Percentiles rank a stretch among this genome's conserved stretches.
These are phyloP conservation scores for Meiosimyza platycephala DNA, from an alignment of 2,888 invertebrate genomes.

Conservation along the genomic window DNA sequence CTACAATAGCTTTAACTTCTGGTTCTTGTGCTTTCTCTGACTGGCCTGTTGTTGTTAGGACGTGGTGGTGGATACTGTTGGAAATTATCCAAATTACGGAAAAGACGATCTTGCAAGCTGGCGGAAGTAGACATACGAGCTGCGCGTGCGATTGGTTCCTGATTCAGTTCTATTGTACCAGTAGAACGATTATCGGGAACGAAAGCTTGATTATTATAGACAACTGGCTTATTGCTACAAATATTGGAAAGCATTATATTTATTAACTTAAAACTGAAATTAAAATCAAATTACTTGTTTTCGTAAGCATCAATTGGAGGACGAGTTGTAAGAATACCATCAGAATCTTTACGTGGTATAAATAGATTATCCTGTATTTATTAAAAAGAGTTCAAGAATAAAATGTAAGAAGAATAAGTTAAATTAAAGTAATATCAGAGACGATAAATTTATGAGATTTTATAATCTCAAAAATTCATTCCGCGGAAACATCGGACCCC, in stretches of 20 bases:
- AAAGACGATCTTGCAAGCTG: slow-evolving; percentile 57
- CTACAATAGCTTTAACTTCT: slow-evolving; percentile 38
- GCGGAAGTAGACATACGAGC: slow-evolving; percentile 61
- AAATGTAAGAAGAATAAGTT: slow-evolving; percentile 4
- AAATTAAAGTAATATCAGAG: not conserved
- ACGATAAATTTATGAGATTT: too few relatives aligned
- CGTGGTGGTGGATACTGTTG: slow-evolving; percentile 58
- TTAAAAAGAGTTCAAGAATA: not conserved
- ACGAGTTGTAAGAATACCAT: slow-evolving; percentile 55
- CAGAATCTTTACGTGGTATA: slow-evolving; percentile 56
- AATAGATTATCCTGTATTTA: slow-evolving; percentile 55
- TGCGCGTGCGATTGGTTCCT: slow-evolving; percentile 60
- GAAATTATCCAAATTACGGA: slow-evolving; percentile 61
- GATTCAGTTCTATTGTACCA: slow-evolving; percentile 57
- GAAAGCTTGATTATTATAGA: slow-evolving; percentile 56
- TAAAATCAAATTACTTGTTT: slow-evolving; percentile 37
- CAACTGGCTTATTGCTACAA: not conserved
- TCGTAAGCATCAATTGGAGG: slow-evolving; percentile 62
- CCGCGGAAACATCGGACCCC: too few relatives aligned
- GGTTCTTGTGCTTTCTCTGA: slow-evolving; percentile 47
- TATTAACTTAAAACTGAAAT: not conserved
- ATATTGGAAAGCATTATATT: too few relatives aligned
- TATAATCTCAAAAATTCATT: too few relatives aligned
- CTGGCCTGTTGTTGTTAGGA: slow-evolving; percentile 12
- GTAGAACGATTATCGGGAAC: slow-evolving; percentile 54